Percentiles rank a stretch among this genome's conserved stretches.
Evolutionary conservation across 2,113 vertebrate species (phyloP).

Genomic region (Nothobranchius furzeri): DNA sequence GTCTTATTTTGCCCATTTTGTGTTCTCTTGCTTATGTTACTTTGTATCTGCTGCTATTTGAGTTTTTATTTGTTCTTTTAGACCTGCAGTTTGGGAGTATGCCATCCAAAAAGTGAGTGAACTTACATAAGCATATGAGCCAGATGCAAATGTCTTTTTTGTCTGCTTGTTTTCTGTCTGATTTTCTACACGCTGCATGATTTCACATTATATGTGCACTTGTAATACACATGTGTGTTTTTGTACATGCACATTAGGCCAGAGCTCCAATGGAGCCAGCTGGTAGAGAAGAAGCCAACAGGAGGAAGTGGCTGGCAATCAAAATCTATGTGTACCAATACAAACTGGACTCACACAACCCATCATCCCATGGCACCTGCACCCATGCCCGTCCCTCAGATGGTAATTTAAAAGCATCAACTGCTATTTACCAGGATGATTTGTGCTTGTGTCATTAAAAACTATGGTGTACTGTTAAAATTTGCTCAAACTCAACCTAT

Average conservation of each 20-base stretch:
- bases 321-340: conserved; percentile 84
- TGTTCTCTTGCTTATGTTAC: neutral
- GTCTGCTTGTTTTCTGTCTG: neutral
- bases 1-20: neutral
- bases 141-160: conserved; percentile 10
- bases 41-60: conserved; percentile 16
- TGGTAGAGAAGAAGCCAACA: conserved; percentile 87
- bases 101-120: conserved; percentile 87
- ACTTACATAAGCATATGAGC: conserved; percentile 1
- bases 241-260: conserved; percentile 73
- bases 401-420: conserved; percentile 78
- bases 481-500: no score
- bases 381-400: conserved; percentile 82
- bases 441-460: conserved; percentile 3
- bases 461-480: neutral
- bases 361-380: conserved; percentile 80
- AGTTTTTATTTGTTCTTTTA: conserved; percentile 54
- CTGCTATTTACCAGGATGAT: neutral
- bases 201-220: conserved; percentile 3
- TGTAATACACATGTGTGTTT: conserved; percentile 15
- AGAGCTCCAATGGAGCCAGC: conserved; percentile 86
- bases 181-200: conserved; percentile 4
- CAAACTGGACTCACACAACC: conserved; percentile 83
- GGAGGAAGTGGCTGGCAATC: conserved; percentile 89
- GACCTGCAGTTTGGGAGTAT: conserved; percentile 89